A percentile compares a stretch with the other conserved stretches of the same genome.
Conservation (phyloP, 2,113 vertebrate genomes). For the Pterocles gutturalis region DNA sequence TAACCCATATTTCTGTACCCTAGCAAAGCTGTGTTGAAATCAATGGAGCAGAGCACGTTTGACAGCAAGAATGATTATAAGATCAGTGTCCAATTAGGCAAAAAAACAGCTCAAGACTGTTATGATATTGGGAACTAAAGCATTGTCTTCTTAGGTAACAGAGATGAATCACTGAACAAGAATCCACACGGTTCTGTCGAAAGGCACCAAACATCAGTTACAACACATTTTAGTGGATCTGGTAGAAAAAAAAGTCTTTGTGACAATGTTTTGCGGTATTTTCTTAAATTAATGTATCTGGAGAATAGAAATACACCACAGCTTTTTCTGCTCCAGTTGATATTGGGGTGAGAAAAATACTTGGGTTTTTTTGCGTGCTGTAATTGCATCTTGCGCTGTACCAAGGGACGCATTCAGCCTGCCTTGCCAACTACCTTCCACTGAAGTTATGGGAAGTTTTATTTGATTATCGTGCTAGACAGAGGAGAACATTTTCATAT, state of each 20-base stretch:
- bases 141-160: not conserved
- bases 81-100: constrained; percentile 55
- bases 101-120: constrained; percentile 29
- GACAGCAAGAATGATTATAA: constrained; percentile 29
- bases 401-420: not conserved
- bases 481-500: not conserved
- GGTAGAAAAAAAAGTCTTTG: not conserved
- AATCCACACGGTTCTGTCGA: not conserved
- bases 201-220: not conserved
- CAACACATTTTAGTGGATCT: not conserved
- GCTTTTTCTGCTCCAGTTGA: not conserved
- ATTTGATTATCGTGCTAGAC: not conserved
- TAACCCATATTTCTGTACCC: constrained; percentile 23
- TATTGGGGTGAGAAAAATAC: not conserved
- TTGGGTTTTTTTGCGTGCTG: not conserved
- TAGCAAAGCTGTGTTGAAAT: constrained; percentile 15
- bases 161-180: not conserved
- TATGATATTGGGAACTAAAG: constrained; percentile 8
- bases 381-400: not conserved
- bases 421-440: not conserved
- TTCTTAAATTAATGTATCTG: not conserved
- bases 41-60: not conserved
- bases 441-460: not conserved
- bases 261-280: not conserved
- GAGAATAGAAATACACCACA: not conserved